These are phyloP conservation scores for Alexandromys fortis DNA, from an alignment of 2,113 vertebrate genomes.

Conservation along the genomic window DNA sequence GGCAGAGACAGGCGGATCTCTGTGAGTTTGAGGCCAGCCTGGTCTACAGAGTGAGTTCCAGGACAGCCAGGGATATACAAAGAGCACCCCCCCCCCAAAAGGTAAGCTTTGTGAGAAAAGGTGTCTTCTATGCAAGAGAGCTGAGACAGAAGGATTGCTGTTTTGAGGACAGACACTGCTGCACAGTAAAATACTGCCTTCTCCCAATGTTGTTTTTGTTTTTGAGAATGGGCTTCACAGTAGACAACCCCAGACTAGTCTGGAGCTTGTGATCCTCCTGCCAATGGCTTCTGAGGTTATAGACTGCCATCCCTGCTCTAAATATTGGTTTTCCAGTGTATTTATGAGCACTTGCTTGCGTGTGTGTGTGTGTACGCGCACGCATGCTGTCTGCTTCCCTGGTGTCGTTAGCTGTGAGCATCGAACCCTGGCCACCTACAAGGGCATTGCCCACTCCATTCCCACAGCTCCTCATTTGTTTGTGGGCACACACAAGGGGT, in stretches of 20 bases:
- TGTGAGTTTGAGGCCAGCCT: too few relatives aligned
- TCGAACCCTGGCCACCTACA: neutral
- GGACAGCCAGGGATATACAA: too few relatives aligned
- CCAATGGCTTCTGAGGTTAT: neutral
- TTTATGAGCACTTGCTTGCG: neutral
- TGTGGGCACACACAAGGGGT: neutral
- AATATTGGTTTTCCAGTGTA: neutral
- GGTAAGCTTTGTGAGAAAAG: neutral
- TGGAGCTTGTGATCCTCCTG: neutral
- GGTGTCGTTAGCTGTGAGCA: neutral
- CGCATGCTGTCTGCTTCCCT: too few relatives aligned
- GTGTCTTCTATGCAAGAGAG: neutral
- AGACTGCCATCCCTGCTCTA: rapidly evolving
- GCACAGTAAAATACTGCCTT: neutral
- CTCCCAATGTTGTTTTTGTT: neutral
- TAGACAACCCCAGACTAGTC: neutral
- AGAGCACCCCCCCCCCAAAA: too few relatives aligned
- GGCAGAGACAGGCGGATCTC: too few relatives aligned
- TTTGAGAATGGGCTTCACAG: neutral
- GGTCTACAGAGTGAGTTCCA: too few relatives aligned
- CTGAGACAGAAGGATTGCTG: neutral
- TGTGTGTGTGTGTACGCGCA: too few relatives aligned
- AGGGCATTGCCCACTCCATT: neutral
- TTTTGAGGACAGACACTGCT: neutral
- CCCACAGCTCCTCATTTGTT: neutral